Base-by-base conservation (phyloP, 2,113 vertebrate genomes). In the Vidua chalybeata region DNA sequence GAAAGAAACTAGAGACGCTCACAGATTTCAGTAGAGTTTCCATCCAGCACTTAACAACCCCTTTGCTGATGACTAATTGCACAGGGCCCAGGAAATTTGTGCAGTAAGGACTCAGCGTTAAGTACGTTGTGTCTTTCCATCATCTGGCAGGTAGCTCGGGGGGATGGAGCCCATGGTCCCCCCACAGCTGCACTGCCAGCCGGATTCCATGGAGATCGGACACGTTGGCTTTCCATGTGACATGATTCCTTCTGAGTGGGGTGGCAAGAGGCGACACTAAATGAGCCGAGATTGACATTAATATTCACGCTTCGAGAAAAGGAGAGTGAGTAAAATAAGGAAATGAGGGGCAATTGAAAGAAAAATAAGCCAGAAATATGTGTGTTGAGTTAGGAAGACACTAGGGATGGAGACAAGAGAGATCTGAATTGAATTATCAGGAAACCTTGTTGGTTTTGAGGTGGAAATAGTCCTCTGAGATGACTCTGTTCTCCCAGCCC, bases 141-240 rank as follows among this genome's bases (percentile, higher is more conserved):
- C 72, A 7, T 16, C 19, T 21, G 33, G 11, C 89, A 55, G 76
- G 72, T 18, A 17, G 62, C 41, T 80, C 39, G 3, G 64, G 55
- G 35, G n/a, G 37, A 43, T 45, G 0, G 2, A 84, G 64, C 64
- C 43, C 48, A 0, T 0, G 3, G 15, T 30, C 2, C 43, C 54
- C 14, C 35, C 15, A 1, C 27, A 49, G 67, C 61, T 5, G 5
- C 28, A 0, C 41, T 15, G 10, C 45, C 72, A 5, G 1, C 51
- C 1, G 1, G 3, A 11, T 45, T 45, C 15, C 0, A 6, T 0
- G 26, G 48, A 13, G 15, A 26, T 49, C 0, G 2, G 59, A n/a
- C 55, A 39, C 10, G 2, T 51, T 75, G 43, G 67, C 45, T 79
- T 52, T 55, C 77, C 69, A 4, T 15, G 81, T 10, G 88, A 37